Base-by-base conservation (phyloP, 1,140 invertebrate genomes). In the Drosophila orosa region DNA sequence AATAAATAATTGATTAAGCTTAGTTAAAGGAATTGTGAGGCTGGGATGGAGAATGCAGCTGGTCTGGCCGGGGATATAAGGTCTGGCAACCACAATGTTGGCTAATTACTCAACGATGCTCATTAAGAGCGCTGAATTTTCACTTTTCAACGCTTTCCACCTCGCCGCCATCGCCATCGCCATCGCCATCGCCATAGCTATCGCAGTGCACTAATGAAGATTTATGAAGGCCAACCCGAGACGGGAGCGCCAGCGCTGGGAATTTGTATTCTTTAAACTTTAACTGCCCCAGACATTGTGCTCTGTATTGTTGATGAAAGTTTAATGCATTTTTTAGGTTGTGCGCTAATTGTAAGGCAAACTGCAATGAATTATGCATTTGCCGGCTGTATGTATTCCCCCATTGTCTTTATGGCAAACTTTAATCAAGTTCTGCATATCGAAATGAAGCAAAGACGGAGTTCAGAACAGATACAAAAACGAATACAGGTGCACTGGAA, bases 361-460 rank as follows among this genome's bases (percentile, higher is more conserved):
- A 86, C 67, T 87, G 79, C 67, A 76, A 86, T 86, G 83, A 87
- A 86, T 86, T 86, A 86, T 86, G 83, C 76, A 86, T 82, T 75
- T 87, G 75, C 66, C 82, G 44, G 72, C 61, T 73, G 57, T 73
- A 37, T 40, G 13, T 69, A 59, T 59, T 35, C 58, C 50, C 17
- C 50, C 68, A 87, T 81, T 86, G 82, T 87, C 82, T 78, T 68
- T 58, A 74, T 35, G 67, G 78, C 63, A 79, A 86, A 87, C 76
- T 89, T 86, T 86, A 86, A 86, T 86, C 83, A 86, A 86, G 66
- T 87, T 86, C 50, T 86, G 83, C 83, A 86, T 87, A 86, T 86
- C 83, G 83, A 86, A 84, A 56, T 48, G 72, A 60, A 72, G 65
- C 39, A n/a, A 50, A 40, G 58, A 62, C 33, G 56, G 25, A 19